These are phyloP conservation scores for Ectemnius continuus DNA, from an alignment of 2,888 invertebrate genomes.

Conservation along the genomic window DNA sequence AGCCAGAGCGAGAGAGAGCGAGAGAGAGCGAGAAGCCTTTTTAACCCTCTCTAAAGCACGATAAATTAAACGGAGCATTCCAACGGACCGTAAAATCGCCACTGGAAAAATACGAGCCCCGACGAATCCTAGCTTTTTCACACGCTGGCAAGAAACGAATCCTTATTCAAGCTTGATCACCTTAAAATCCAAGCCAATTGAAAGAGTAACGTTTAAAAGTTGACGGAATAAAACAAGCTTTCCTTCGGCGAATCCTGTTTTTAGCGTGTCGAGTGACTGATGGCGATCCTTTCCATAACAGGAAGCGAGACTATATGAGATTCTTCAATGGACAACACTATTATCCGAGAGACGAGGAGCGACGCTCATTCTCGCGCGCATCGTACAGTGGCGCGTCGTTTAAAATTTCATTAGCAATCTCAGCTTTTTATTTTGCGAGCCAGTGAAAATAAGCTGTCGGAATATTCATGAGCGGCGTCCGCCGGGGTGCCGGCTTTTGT, in stretches of 20 bases:
- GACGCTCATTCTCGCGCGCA: background rate
- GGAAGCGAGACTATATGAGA: no score
- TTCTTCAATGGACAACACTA: no score
- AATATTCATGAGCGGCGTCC: slow-evolving; percentile 38
- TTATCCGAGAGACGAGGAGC: background rate
- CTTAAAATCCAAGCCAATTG: no score
- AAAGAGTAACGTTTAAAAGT: no score
- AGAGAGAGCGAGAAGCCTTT: background rate
- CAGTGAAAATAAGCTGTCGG: slow-evolving; percentile 20
- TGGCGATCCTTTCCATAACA: no score
- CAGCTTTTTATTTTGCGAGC: slow-evolving; percentile 31
- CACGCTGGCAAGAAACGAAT: background rate
- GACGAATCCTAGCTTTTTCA: background rate
- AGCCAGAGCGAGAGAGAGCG: background rate
- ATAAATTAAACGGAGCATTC: slow-evolving; percentile 5
- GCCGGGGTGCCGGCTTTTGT: background rate
- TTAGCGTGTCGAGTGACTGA: no score
- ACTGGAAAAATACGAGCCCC: background rate
- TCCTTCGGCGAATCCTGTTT: no score
- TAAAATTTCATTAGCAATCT: slow-evolving; percentile 39
- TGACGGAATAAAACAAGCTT: no score
- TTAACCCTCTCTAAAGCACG: background rate
- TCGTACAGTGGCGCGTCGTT: slow-evolving; percentile 14
- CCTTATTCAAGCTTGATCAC: no score
- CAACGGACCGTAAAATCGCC: slow-evolving; percentile 8